Conservation (phyloP, 2,113 vertebrate species). For the Psittacula cyanocephala region DNA sequence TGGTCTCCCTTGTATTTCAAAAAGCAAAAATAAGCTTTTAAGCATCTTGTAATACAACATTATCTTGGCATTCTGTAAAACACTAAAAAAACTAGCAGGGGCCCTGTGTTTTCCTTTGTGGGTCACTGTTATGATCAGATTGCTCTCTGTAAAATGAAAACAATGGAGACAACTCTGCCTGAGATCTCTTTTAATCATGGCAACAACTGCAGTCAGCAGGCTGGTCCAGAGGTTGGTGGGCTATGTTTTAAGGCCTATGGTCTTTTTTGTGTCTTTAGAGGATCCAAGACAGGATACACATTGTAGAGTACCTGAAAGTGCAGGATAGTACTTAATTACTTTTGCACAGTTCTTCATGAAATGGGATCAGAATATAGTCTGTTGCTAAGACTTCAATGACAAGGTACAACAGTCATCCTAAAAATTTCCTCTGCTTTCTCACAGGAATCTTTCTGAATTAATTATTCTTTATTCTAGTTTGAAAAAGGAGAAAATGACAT, state of each 20-base stretch:
- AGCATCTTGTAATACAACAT: neutral
- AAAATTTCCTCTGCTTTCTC: neutral
- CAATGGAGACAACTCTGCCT: neutral
- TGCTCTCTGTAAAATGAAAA: neutral
- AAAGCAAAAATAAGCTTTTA: neutral
- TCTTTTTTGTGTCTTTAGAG: neutral
- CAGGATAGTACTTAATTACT: neutral
- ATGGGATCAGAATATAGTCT: neutral
- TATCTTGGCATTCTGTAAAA: neutral
- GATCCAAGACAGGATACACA: neutral
- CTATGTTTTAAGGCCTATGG: neutral
- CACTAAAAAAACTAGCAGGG: neutral
- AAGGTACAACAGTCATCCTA: neutral
- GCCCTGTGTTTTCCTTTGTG: neutral
- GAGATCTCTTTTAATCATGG: neutral
- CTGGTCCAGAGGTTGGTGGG: neutral
- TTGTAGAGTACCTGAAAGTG: neutral
- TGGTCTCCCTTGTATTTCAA: neutral
- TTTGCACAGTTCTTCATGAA: neutral
- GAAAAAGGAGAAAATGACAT: neutral
- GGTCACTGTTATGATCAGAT: neutral
- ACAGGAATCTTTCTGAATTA: neutral
- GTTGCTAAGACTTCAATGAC: neutral
- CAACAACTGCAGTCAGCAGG: neutral
- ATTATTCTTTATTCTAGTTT: neutral